Evolutionary conservation across 2,113 vertebrate genomes (phyloP).

Genomic region (Diphyllodes magnificus): DNA sequence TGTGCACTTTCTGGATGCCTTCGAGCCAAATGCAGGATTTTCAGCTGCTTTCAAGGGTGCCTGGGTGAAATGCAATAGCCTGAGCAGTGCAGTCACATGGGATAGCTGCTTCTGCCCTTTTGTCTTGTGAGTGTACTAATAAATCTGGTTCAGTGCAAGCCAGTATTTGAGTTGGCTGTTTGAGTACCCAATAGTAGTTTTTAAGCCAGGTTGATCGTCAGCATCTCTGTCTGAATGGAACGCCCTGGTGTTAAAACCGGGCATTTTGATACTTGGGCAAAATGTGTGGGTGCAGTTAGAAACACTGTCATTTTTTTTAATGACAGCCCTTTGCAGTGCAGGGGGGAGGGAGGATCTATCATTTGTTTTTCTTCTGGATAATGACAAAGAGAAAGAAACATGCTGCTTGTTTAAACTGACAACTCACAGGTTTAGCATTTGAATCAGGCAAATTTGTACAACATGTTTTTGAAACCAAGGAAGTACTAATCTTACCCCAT

Average conservation of each 20-base stretch:
- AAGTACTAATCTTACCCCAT: neutral
- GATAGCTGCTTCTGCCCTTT: neutral
- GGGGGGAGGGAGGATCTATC: neutral
- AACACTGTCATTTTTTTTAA: neutral
- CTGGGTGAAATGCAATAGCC: neutral
- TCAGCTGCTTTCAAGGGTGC: neutral
- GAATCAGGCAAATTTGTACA: neutral
- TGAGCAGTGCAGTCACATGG: neutral
- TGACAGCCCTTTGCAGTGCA: neutral
- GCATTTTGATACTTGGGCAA: neutral
- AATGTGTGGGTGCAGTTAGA: neutral
- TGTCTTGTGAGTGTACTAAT: neutral
- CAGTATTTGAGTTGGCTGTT: neutral
- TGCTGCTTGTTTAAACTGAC: neutral
- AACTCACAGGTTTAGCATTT: neutral
- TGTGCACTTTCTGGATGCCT: neutral
- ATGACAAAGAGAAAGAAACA: neutral
- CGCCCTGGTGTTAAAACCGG: neutral
- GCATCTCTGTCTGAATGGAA: neutral
- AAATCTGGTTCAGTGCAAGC: neutral
- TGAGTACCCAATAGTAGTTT: neutral
- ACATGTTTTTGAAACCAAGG: neutral
- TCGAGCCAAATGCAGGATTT: neutral
- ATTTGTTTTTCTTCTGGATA: neutral
- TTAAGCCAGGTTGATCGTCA: neutral